These are phyloP conservation scores for Biston stratarius DNA, from an alignment of 2,888 invertebrate genomes.

Conservation along the genomic window DNA sequence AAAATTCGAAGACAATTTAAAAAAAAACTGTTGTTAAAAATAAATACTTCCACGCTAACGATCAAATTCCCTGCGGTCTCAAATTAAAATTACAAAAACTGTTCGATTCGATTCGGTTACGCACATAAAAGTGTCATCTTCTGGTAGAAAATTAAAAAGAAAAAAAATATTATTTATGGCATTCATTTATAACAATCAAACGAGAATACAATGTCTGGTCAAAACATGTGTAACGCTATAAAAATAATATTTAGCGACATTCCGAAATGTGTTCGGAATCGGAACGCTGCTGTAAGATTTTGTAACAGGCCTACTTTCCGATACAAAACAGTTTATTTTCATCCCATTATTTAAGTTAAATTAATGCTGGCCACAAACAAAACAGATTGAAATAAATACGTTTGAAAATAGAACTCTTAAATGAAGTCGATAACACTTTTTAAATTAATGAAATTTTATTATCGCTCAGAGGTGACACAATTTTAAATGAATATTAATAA, in stretches of 20 bases:
- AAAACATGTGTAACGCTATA: constrained; percentile 46
- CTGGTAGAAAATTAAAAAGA: constrained; percentile 32
- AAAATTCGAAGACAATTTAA: background rate
- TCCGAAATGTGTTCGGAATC: constrained; percentile 35
- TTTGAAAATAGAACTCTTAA: constrained; percentile 10
- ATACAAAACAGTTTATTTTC: constrained; percentile 31
- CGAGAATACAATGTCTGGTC: constrained; percentile 56
- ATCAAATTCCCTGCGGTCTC: constrained; percentile 31
- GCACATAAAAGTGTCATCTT: constrained; percentile 42
- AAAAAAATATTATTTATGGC: constrained; percentile 48
- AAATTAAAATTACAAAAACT: constrained; percentile 41
- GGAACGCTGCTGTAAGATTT: constrained; percentile 42
- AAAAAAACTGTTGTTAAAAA: background rate
- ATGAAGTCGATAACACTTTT: background rate
- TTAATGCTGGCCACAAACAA: constrained; percentile 23
- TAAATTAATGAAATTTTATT: background rate
- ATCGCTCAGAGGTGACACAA: background rate
- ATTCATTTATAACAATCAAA: constrained; percentile 58
- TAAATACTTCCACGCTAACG: background rate
- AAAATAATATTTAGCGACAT: constrained; percentile 48
- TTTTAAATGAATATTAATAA: background rate
- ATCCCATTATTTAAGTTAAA: constrained; percentile 27
- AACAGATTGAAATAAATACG: constrained; percentile 22
- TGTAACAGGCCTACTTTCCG: constrained; percentile 36
- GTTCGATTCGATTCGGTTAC: constrained; percentile 42